Conservation (phyloP, 2,113 vertebrate species). For the Dasyurus viverrinus region DNA sequence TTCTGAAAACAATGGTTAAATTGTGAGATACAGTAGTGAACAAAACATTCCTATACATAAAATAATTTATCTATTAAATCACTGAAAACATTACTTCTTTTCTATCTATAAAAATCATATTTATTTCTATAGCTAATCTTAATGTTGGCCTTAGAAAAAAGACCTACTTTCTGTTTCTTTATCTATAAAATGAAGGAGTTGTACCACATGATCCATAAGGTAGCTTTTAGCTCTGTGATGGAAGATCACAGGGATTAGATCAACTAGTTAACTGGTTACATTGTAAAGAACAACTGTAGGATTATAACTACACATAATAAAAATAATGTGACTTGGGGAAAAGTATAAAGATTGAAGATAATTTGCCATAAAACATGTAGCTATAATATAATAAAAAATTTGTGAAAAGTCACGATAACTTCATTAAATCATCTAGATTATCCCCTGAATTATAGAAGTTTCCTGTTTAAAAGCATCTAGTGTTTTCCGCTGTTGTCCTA, state of each 20-base stretch:
- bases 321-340: neutral
- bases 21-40: neutral
- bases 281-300: neutral
- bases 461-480: neutral
- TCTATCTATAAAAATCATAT: neutral
- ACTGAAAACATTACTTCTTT: neutral
- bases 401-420: neutral
- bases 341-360: neutral
- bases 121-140: conserved; percentile 21
- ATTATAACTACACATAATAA: neutral
- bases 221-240: neutral
- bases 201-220: neutral
- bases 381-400: neutral
- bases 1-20: neutral
- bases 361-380: conserved; percentile 1
- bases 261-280: neutral
- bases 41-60: neutral
- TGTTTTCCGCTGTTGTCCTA: neutral
- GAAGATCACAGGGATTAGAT: neutral
- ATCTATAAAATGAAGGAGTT: neutral
- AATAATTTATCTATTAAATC: neutral
- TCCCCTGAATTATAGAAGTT: neutral
- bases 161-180: neutral
- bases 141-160: neutral
- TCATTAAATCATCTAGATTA: neutral